These are phyloP conservation scores for Pygathrix nemaeus DNA, from an alignment of 2,113 vertebrate species.

Conservation along the genomic window DNA sequence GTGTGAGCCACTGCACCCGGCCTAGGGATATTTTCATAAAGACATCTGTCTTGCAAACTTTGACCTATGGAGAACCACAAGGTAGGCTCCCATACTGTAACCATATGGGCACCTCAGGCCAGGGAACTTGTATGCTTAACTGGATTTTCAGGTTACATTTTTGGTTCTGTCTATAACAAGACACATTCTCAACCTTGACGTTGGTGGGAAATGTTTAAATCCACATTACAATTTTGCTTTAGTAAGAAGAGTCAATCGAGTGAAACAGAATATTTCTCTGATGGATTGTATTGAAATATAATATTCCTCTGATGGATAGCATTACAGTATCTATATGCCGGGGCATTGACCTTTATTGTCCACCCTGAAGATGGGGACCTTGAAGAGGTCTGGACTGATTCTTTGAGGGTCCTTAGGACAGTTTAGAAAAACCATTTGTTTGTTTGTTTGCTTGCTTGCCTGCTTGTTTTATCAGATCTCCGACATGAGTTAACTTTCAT, in stretches of 20 bases:
- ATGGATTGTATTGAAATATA: background rate
- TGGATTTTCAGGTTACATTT: background rate
- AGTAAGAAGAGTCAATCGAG: background rate
- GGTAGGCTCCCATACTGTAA: background rate
- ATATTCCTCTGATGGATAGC: background rate
- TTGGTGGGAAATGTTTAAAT: background rate
- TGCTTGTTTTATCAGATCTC: background rate
- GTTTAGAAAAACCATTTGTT: background rate
- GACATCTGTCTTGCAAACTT: background rate
- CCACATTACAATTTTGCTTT: background rate
- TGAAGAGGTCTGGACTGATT: background rate
- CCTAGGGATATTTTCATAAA: background rate
- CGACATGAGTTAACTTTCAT: background rate
- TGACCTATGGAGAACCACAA: background rate
- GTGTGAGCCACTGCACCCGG: too few relatives aligned
- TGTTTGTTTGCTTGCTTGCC: background rate
- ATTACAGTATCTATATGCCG: background rate
- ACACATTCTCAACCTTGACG: background rate
- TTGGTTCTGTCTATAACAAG: background rate
- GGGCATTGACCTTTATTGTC: background rate
- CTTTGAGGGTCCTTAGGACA: background rate
- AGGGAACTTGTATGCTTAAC: background rate
- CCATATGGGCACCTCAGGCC: fast-evolving
- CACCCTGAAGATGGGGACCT: background rate
- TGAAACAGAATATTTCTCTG: background rate